Percentiles rank a stretch among this genome's conserved stretches.
These are phyloP conservation scores for Boulengeromyrus knoepffleri DNA, from an alignment of 2,113 vertebrate species.

Conservation along the genomic window DNA sequence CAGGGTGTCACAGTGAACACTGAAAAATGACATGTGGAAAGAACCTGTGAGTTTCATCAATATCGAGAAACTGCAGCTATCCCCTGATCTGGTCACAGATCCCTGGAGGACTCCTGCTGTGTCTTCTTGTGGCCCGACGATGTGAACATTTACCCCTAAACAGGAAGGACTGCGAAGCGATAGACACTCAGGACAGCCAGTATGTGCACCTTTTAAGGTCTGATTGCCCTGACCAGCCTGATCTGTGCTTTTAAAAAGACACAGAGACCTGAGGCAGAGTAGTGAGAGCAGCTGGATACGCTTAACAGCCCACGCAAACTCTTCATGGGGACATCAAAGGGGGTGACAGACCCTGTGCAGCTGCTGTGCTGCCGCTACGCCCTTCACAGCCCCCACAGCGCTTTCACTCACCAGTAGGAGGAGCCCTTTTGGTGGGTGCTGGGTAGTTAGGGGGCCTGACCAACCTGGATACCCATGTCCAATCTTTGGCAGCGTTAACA, in stretches of 20 bases:
- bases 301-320: neutral
- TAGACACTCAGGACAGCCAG: neutral
- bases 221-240: neutral
- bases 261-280: neutral
- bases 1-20: neutral
- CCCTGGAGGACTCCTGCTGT: neutral
- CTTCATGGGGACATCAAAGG: slow-evolving; percentile 9
- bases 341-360: neutral
- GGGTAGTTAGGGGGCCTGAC: neutral
- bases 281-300: neutral
- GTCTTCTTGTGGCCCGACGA: neutral
- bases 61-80: neutral
- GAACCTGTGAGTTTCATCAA: neutral
- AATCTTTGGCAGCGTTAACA: neutral
- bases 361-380: neutral
- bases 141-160: neutral
- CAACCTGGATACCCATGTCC: neutral
- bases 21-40: neutral
- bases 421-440: neutral
- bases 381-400: neutral
- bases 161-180: neutral
- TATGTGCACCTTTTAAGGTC: neutral
- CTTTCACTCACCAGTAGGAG: neutral
- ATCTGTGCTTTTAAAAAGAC: neutral
- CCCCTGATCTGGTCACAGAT: neutral